Conservation (phyloP, 2,888 invertebrate species). For the Epicampocera succincta region DNA sequence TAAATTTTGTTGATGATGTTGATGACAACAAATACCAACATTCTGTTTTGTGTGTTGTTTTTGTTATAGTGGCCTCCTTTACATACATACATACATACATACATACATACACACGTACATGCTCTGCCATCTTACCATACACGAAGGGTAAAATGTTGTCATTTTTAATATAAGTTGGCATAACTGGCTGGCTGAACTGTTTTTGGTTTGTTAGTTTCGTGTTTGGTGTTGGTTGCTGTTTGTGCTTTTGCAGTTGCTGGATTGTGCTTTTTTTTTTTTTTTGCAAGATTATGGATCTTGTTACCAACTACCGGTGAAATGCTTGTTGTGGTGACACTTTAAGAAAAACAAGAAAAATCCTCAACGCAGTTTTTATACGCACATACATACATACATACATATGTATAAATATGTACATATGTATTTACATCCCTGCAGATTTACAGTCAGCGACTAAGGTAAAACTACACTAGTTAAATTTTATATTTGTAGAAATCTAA, state of each 20-base stretch:
- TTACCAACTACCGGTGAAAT: slow-evolving; percentile 60
- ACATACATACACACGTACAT: neutral
- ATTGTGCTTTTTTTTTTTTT: slow-evolving; percentile 16
- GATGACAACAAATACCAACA: slow-evolving; percentile 61
- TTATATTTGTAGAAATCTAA: too few species aligned
- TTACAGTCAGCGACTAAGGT: too few species aligned
- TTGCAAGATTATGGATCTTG: slow-evolving; percentile 43
- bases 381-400: too few species aligned
- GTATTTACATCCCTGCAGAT: too few species aligned
- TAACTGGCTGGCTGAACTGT: slow-evolving; percentile 26
- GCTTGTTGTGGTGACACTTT: slow-evolving; percentile 53
- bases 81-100: slow-evolving; percentile 6
- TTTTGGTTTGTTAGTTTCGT: slow-evolving; percentile 34
- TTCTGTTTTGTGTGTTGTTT: slow-evolving; percentile 48
- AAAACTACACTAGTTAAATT: too few species aligned
- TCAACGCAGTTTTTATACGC: neutral
- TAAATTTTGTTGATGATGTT: slow-evolving; percentile 60
- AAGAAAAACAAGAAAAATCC: slow-evolving; percentile 5
- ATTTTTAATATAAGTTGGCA: slow-evolving; percentile 46
- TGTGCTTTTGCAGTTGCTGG: slow-evolving; percentile 30
- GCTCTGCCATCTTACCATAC: slow-evolving; percentile 22
- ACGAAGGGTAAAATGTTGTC: slow-evolving; percentile 52
- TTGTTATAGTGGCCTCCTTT: slow-evolving; percentile 49
- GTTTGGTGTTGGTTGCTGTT: slow-evolving; percentile 24
- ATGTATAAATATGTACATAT: neutral